Evolutionary conservation across 2,113 vertebrate species (phyloP), one percentile per base, ranked within the genome.

Genomic region (Grus americana): DNA sequence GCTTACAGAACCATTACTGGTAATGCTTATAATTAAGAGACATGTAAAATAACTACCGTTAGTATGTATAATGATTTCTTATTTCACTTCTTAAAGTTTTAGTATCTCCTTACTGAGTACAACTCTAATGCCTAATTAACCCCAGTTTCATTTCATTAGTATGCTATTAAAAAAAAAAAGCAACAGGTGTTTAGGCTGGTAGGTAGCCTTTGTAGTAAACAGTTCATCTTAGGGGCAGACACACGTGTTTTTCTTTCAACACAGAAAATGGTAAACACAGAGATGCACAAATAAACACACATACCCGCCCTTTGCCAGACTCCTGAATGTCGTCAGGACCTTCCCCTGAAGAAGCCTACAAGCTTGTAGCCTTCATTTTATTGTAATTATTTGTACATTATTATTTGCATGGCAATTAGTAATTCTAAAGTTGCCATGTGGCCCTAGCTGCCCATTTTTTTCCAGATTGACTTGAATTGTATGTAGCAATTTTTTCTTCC

Each of bases 71-170:
- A 82, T 72, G 52, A 90, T 84, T 91, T 96, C n/a, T 91, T 93
- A 6, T 89, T 90, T 97, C 58, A 65, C 17, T 97, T 92, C 40
- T 71, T 54, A n/a, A 93, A 71, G 54, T 85, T 86, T 74, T 91
- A 88, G 24, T 76, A 79, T 72, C 57, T 90, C 80, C 61, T 80
- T 78, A 87, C 34, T 72, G 88, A 86, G 72, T 80, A 74, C 18
- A 79, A 42, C 12, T 44, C 61, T 83, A 68, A 70, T 81, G 42
- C 66, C 23, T 93, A 93, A 84, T 80, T 94, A 91, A 80, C 17
- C 58, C 16, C 50, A 75, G 36, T n/a, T 93, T 90, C 36, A 7
- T 95, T 91, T 94, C 34, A 50, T 63, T 92, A 89, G 52, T 84
- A 26, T 80, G 80, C 62, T 91, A 34, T 70, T 12, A 42, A 88